Conservation (phyloP, 2,113 vertebrate species). For the Tenebrosternarchus preto region DNA sequence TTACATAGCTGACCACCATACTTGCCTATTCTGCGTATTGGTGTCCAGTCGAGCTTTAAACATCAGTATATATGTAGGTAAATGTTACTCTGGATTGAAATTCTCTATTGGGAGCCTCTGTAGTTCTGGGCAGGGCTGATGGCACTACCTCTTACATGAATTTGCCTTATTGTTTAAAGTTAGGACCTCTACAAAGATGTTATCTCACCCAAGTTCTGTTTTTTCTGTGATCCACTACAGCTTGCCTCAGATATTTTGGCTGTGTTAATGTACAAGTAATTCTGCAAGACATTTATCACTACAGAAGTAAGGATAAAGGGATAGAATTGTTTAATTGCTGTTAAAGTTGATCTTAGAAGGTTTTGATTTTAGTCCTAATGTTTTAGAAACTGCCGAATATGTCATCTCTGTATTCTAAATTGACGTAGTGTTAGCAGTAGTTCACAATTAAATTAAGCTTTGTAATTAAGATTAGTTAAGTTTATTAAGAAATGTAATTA, state of each 20-base stretch:
- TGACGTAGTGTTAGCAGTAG: neutral
- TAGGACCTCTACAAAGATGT: neutral
- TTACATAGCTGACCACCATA: too few species aligned
- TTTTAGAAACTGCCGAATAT: too few species aligned
- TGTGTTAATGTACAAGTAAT: neutral
- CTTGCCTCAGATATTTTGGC: neutral
- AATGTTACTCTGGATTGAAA: neutral
- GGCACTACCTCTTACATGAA: neutral
- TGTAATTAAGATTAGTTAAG: neutral
- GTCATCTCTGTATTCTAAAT: conserved; percentile 2
- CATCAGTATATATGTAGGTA: neutral
- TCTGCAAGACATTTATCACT: neutral
- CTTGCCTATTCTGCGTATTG: neutral
- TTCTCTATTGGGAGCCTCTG: conserved; percentile 1
- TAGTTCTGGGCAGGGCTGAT: neutral
- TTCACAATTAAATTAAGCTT: neutral
- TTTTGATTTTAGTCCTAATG: too few species aligned
- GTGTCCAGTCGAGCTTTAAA: neutral
- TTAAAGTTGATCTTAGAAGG: neutral
- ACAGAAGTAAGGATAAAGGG: too few species aligned
- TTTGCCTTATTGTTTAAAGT: neutral
- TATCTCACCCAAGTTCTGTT: neutral
- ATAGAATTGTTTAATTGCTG: neutral
- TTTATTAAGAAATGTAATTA: neutral
- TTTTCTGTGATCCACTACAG: neutral